Percentiles rank a stretch among this genome's conserved stretches.
phyloP scores from a whole-genome alignment of 2,888 invertebrate genomes.

The Euplexia lucipara region DNA sequence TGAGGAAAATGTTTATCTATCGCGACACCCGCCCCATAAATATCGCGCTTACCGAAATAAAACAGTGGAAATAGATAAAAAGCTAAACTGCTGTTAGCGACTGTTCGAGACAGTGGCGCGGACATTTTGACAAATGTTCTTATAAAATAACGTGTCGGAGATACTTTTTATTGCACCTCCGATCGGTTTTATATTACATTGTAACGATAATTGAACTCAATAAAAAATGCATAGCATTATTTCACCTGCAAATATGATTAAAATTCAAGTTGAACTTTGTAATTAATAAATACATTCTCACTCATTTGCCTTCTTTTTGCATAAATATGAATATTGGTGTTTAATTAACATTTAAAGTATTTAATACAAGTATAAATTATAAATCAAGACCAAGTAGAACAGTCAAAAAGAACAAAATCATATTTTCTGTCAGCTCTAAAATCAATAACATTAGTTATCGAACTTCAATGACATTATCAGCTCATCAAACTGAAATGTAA shows the following conservation, averaged over 20 bases:
- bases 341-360: neutral
- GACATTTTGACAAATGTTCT: conserved; percentile 79
- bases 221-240: conserved; percentile 15
- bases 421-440: conserved; percentile 29
- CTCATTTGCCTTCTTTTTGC: neutral
- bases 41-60: conserved; percentile 83
- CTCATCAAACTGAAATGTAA: conserved; percentile 63
- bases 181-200: conserved; percentile 32
- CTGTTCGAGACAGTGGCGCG: conserved; percentile 73
- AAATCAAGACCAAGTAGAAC: neutral
- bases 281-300: conserved; percentile 13
- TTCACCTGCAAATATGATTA: conserved; percentile 30
- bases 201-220: conserved; percentile 23
- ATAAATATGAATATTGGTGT: neutral
- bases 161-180: conserved; percentile 45
- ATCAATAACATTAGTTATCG: conserved; percentile 58
- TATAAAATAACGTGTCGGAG: conserved; percentile 48
- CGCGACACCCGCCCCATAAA: conserved; percentile 88
- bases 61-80: conserved; percentile 88
- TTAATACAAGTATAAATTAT: neutral
- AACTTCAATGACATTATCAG: conserved; percentile 66
- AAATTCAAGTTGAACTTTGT: conserved; percentile 24
- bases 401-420: neutral
- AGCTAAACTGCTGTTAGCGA: conserved; percentile 82
- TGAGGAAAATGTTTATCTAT: conserved; percentile 88